These are phyloP conservation scores for Mugil cephalus DNA, from an alignment of 2,113 vertebrate species.

Conservation along the genomic window DNA sequence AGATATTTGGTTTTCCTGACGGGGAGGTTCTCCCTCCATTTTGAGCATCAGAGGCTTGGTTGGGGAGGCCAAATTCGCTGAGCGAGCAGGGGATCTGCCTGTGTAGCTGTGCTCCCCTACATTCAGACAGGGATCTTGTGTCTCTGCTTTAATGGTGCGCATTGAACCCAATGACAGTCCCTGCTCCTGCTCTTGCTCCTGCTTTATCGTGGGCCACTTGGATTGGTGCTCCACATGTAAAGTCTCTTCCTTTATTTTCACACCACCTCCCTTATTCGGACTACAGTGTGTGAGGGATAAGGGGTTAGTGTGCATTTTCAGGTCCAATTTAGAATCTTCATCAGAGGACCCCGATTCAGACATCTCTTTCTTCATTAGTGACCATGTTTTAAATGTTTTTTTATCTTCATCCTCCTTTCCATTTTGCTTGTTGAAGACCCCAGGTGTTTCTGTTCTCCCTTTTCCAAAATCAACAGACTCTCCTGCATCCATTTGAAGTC, in stretches of 20 bases:
- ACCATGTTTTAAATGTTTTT: slow-evolving; percentile 38
- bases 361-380: slow-evolving; percentile 43
- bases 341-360: slow-evolving; percentile 60
- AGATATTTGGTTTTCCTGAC: slow-evolving; percentile 26
- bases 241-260: slow-evolving; percentile 53
- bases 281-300: slow-evolving; percentile 12
- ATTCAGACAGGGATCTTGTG: slow-evolving; percentile 66
- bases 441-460: slow-evolving; percentile 13
- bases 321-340: slow-evolving; percentile 55
- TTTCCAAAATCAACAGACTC: slow-evolving; percentile 45
- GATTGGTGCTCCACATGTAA: slow-evolving; percentile 39
- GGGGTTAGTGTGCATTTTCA: slow-evolving; percentile 41
- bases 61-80: slow-evolving; percentile 74
- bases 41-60: slow-evolving; percentile 77
- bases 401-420: slow-evolving; percentile 25
- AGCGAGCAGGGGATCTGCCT: slow-evolving; percentile 80
- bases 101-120: slow-evolving; percentile 78
- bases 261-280: slow-evolving; percentile 3
- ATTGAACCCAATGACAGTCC: slow-evolving; percentile 30
- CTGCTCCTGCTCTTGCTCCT: slow-evolving; percentile 24
- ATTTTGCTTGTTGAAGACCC: slow-evolving; percentile 57
- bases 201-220: slow-evolving; percentile 38
- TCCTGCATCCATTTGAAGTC: slow-evolving; percentile 21
- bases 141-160: slow-evolving; percentile 59
- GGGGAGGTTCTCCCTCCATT: slow-evolving; percentile 74